These are phyloP conservation scores for Sesamia nonagrioides DNA, from an alignment of 1,140 invertebrate genomes.

Conservation along the genomic window DNA sequence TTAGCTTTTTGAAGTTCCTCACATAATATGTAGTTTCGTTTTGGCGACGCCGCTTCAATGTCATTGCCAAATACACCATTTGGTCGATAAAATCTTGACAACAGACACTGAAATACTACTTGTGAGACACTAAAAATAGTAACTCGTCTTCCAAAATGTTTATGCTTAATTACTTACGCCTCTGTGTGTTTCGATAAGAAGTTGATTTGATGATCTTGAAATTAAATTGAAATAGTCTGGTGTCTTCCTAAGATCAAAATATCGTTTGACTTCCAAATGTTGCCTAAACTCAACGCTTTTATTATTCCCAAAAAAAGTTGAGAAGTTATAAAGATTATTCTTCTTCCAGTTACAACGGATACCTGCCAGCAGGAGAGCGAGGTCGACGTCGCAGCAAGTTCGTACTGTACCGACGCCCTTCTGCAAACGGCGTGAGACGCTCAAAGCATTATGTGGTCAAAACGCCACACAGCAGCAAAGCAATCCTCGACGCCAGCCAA, in stretches of 20 bases:
- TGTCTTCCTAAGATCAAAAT: constrained; percentile 2
- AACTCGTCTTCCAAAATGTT: neutral
- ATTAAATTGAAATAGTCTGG: neutral
- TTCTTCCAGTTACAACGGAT: constrained; percentile 96
- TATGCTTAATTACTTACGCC: neutral
- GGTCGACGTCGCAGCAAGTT: constrained; percentile 98
- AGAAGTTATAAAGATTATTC: neutral
- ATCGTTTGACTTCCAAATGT: constrained; percentile 2
- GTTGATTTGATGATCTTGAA: neutral
- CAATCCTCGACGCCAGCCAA: constrained; percentile 95
- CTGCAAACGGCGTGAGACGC: constrained; percentile 97
- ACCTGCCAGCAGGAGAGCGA: constrained; percentile 96
- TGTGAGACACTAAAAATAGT: neutral
- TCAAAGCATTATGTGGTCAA: constrained; percentile 98
- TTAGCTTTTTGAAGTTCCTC: neutral
- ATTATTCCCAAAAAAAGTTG: no score
- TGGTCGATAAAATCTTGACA: constrained; percentile 20
- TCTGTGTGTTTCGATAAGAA: neutral
- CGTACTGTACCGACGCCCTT: constrained; percentile 94
- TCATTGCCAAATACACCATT: constrained; percentile 13
- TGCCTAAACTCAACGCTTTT: neutral
- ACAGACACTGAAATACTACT: neutral
- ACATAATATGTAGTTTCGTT: neutral
- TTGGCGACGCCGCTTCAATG: neutral
- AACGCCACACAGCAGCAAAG: constrained; percentile 95